Percentiles rank a stretch among this genome's conserved stretches.
Evolutionary conservation across 1,140 invertebrate species (phyloP).

Genomic region (Nylanderia fulva): DNA sequence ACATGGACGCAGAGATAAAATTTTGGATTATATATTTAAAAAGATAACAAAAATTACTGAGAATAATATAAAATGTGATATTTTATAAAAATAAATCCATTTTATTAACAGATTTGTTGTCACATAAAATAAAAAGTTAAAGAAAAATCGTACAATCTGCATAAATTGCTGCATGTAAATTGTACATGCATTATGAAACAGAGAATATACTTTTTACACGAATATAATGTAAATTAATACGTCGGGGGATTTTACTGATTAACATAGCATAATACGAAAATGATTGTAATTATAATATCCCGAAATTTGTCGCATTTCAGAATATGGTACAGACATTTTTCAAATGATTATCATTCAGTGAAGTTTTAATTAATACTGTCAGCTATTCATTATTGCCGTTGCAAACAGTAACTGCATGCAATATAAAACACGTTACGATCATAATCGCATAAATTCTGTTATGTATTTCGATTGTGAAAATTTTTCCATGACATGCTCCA

Average conservation of each 20-base stretch:
- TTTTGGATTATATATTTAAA: conserved; percentile 12
- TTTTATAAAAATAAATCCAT: conserved; percentile 15
- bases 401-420: conserved; percentile 30
- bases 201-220: not conserved
- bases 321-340: conserved; percentile 30
- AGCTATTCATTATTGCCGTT: conserved; percentile 33
- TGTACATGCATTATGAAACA: not conserved
- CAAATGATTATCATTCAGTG: conserved; percentile 28
- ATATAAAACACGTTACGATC: conserved; percentile 42
- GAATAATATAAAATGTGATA: not conserved
- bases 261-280: conserved; percentile 14
- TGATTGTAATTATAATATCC: conserved; percentile 43
- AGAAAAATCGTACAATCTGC: not conserved
- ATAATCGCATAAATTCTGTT: conserved; percentile 27
- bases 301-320: conserved; percentile 23
- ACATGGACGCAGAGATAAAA: conserved; percentile 1
- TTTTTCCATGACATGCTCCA: conserved; percentile 30
- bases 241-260: conserved; percentile 16
- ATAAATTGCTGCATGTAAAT: conserved; percentile 3
- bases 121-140: conserved; percentile 13
- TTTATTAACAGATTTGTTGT: conserved; percentile 30
- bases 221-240: conserved; percentile 8
- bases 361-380: conserved; percentile 54
- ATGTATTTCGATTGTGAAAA: conserved; percentile 17
- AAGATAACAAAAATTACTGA: conserved; percentile 22